Percentiles rank a stretch among this genome's conserved stretches.
Evolutionary conservation across 2,113 vertebrate genomes (phyloP).

Genomic region (Dipodomys merriami): DNA sequence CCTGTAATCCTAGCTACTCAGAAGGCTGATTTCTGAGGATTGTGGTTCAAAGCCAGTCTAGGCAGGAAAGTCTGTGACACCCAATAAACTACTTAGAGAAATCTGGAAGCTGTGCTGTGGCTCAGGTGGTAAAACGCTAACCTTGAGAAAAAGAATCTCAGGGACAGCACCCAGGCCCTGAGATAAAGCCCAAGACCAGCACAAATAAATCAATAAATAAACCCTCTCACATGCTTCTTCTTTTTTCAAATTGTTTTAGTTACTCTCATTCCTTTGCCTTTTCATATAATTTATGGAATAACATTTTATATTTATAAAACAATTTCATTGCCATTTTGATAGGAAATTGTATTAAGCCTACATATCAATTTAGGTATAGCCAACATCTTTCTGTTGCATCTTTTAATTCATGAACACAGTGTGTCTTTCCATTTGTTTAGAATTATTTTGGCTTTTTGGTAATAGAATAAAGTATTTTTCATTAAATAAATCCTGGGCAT

Average conservation of each 20-base stretch:
- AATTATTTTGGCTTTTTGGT: not conserved
- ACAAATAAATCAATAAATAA: too few relatives aligned
- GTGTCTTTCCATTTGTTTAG: not conserved
- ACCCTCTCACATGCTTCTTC: not conserved
- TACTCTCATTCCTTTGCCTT: conserved; percentile 24
- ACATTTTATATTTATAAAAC: not conserved
- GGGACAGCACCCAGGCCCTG: too few relatives aligned
- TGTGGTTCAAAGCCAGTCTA: too few relatives aligned
- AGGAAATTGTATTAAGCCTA: not conserved
- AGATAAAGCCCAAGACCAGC: too few relatives aligned
- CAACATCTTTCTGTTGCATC: not conserved
- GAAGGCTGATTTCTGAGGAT: too few relatives aligned
- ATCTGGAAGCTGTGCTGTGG: too few relatives aligned
- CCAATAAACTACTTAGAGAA: too few relatives aligned
- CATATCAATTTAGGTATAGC: not conserved
- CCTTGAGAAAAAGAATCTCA: too few relatives aligned
- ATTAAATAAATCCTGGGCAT: not conserved
- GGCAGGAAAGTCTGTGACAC: too few relatives aligned
- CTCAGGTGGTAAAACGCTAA: too few relatives aligned
- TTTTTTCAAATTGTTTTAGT: conserved; percentile 14
- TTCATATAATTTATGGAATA: conserved; percentile 17
- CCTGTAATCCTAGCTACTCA: too few relatives aligned
- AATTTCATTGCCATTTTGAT: not conserved
- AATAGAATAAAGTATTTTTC: not conserved
- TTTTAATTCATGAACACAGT: not conserved